phyloP scores from a whole-genome alignment of 2,113 vertebrate genomes.

The Xiphias gladius region DNA sequence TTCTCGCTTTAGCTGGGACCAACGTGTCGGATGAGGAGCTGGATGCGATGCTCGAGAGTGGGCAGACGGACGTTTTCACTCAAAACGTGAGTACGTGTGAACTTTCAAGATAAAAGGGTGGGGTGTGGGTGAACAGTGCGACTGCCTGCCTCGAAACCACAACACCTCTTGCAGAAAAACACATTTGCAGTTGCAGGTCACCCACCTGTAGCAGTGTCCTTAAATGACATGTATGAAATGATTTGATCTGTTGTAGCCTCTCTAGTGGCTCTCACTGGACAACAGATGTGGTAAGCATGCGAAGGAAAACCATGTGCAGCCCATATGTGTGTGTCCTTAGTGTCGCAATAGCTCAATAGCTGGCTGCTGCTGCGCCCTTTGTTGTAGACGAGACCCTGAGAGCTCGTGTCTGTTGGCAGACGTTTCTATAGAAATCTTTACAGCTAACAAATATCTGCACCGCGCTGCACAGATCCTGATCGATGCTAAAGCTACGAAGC shows the following conservation, averaged over 20 bases:
- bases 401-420: neutral
- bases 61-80: constrained; percentile 92
- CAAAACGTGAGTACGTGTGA: constrained; percentile 88
- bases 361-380: neutral
- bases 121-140: neutral
- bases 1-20: constrained; percentile 80
- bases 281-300: constrained; percentile 44
- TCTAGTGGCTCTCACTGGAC: constrained; percentile 41
- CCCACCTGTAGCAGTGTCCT: neutral
- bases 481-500: constrained; percentile 89
- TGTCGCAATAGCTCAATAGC: neutral
- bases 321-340: neutral
- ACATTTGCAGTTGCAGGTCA: neutral
- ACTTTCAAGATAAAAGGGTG: neutral
- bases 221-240: neutral
- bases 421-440: neutral
- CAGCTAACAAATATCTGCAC: neutral
- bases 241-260: constrained; percentile 50
- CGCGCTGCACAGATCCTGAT: constrained; percentile 85
- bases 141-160: constrained; percentile 1
- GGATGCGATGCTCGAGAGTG: constrained; percentile 91
- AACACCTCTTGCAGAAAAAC: neutral
- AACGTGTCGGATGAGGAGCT: constrained; percentile 88
- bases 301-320: neutral
- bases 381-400: neutral